Evolutionary conservation across 2,888 invertebrate genomes (phyloP).

Genomic region (Macropis europaea): DNA sequence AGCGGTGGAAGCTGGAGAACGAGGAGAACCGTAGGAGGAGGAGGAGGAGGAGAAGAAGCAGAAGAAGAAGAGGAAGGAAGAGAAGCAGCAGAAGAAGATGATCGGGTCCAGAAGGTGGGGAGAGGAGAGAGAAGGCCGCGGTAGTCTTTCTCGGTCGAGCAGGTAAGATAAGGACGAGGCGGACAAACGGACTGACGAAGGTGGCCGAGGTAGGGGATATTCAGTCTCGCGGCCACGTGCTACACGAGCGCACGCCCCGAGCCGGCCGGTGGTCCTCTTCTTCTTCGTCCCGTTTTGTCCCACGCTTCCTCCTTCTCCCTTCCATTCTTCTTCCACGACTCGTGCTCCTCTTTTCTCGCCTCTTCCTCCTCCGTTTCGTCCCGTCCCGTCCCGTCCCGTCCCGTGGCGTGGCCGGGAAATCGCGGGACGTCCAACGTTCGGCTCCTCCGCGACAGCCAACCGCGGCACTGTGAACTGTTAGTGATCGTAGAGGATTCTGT

Average conservation of each 20-base stretch:
- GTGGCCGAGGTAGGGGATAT: constrained; percentile 75
- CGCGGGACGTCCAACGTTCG: too few species aligned
- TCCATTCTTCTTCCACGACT: constrained; percentile 27
- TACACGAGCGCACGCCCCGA: constrained; percentile 78
- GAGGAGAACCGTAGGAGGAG: neutral
- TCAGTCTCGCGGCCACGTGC: constrained; percentile 79
- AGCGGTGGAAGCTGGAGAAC: constrained; percentile 7
- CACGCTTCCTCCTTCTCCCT: constrained; percentile 43
- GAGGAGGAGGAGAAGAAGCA: constrained; percentile 9
- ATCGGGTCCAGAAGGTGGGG: constrained; percentile 21
- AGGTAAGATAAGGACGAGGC: constrained; percentile 74
- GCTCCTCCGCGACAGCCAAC: too few species aligned
- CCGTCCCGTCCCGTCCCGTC: neutral
- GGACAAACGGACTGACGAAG: constrained; percentile 75
- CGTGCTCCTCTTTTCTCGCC: neutral
- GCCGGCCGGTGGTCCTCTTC: constrained; percentile 73
- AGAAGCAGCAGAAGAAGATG: constrained; percentile 9
- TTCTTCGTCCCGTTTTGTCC: constrained; percentile 55
- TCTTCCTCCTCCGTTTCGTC: neutral
- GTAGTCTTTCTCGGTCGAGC: constrained; percentile 67
- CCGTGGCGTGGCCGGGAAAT: too few species aligned
- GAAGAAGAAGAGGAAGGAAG: constrained; percentile 11
- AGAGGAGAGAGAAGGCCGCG: constrained; percentile 62
- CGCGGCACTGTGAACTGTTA: too few species aligned
- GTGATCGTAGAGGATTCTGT: too few species aligned